These are phyloP conservation scores for Tauraco erythrolophus DNA, from an alignment of 2,113 vertebrate genomes.

Conservation along the genomic window DNA sequence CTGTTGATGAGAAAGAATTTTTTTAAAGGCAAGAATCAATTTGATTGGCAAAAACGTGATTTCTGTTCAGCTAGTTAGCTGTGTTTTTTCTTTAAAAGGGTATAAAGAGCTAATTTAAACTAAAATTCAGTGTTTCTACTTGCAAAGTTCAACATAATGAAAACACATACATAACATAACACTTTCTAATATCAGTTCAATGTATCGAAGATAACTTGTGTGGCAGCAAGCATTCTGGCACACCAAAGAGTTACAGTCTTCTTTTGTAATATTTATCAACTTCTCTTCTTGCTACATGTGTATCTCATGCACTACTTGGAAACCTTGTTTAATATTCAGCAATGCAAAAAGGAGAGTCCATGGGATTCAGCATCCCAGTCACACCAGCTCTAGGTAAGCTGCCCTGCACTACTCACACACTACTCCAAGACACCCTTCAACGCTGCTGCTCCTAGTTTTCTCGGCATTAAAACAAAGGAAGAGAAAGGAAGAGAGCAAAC, in stretches of 20 bases:
- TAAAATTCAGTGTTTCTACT: conserved; percentile 15
- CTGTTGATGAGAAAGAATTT: not conserved
- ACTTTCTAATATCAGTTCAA: conserved; percentile 31
- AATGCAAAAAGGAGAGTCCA: not conserved
- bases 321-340: not conserved
- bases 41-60: not conserved
- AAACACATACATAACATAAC: conserved; percentile 49
- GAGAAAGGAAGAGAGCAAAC: not conserved
- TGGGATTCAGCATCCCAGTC: not conserved
- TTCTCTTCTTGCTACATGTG: not conserved
- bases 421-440: not conserved
- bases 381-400: not conserved
- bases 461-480: not conserved
- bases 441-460: not conserved
- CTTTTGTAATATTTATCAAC: conserved; percentile 9
- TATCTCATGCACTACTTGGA: not conserved
- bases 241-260: not conserved
- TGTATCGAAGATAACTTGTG: conserved; percentile 3
- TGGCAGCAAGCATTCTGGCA: conserved; percentile 8
- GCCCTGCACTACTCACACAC: not conserved
- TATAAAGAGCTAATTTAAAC: conserved; percentile 29
- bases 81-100: not conserved
- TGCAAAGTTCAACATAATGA: conserved; percentile 49
- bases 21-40: not conserved
- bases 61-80: not conserved